These are phyloP conservation scores for Spinibarbus caldwelli DNA, from an alignment of 2,797 vertebrate species.

Conservation along the genomic window DNA sequence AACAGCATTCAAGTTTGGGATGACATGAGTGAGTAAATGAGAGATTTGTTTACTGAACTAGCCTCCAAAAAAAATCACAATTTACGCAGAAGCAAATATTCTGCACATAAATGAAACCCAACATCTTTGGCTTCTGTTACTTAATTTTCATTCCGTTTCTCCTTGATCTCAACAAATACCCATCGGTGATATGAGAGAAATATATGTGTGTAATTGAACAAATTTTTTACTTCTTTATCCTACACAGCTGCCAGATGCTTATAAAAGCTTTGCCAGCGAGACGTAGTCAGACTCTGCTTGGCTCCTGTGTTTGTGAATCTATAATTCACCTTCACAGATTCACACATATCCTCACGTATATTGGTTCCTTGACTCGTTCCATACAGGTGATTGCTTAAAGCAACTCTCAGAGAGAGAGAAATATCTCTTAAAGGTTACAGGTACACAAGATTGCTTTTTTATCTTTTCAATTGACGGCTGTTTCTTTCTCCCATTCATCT, in stretches of 20 bases:
- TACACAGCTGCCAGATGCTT: conserved; percentile 1
- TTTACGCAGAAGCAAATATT: neutral
- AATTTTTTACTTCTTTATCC: conserved; percentile 3
- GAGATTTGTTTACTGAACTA: neutral
- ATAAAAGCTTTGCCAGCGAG: conserved; percentile 9
- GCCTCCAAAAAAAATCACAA: neutral
- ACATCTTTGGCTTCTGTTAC: neutral
- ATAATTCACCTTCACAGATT: conserved; percentile 21
- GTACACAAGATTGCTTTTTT: conserved; percentile 51
- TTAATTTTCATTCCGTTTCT: neutral
- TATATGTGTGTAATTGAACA: conserved; percentile 14
- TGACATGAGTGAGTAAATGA: neutral
- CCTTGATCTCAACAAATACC: neutral
- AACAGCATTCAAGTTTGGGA: neutral
- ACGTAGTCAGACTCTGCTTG: neutral
- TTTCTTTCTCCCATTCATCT: conserved; percentile 38
- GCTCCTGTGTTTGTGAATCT: neutral
- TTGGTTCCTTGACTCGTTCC: conserved; percentile 9
- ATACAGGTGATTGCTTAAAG: conserved; percentile 24
- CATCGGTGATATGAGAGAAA: neutral
- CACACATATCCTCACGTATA: conserved; percentile 28
- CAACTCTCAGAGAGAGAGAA: conserved; percentile 33
- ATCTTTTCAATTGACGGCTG: conserved; percentile 48
- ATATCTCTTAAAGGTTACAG: conserved; percentile 47
- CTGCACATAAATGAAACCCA: neutral